Evolutionary conservation across 2,797 vertebrate species (phyloP).

Genomic region (Xenentodon cancila): DNA sequence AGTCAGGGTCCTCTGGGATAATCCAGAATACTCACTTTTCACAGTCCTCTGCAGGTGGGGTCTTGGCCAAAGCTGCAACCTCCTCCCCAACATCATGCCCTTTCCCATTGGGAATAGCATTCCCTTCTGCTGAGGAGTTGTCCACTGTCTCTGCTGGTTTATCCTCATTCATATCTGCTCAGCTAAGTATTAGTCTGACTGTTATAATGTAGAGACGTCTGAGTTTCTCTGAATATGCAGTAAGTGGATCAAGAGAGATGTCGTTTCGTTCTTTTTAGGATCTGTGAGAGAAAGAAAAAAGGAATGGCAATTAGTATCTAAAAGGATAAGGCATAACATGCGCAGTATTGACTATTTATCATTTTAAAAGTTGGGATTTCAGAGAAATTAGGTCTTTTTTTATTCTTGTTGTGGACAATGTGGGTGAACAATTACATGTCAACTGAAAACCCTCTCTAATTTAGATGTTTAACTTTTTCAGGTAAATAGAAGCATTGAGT

Average conservation of each 20-base stretch:
- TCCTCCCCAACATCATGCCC: constrained; percentile 79
- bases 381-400: too few relatives aligned
- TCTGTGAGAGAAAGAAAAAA: constrained; percentile 42
- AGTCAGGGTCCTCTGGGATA: not conserved
- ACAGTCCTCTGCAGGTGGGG: constrained; percentile 52
- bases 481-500: too few relatives aligned
- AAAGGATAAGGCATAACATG: not conserved
- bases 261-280: constrained; percentile 26
- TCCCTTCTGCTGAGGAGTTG: constrained; percentile 83
- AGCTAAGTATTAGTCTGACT: constrained; percentile 22
- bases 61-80: constrained; percentile 60
- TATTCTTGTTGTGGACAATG: too few relatives aligned
- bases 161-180: constrained; percentile 73
- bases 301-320: not conserved
- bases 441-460: too few relatives aligned
- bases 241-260: not conserved
- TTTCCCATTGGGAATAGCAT: constrained; percentile 92
- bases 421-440: too few relatives aligned
- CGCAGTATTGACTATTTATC: too few relatives aligned
- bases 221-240: constrained; percentile 6
- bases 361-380: too few relatives aligned
- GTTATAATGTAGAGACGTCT: constrained; percentile 11
- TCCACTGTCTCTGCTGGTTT: constrained; percentile 77
- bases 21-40: constrained; percentile 72
- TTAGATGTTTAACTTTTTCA: too few relatives aligned